Evolutionary conservation across 2,113 vertebrate species (phyloP), one percentile per base, ranked within the genome.

Genomic region (Anolis carolinensis): DNA sequence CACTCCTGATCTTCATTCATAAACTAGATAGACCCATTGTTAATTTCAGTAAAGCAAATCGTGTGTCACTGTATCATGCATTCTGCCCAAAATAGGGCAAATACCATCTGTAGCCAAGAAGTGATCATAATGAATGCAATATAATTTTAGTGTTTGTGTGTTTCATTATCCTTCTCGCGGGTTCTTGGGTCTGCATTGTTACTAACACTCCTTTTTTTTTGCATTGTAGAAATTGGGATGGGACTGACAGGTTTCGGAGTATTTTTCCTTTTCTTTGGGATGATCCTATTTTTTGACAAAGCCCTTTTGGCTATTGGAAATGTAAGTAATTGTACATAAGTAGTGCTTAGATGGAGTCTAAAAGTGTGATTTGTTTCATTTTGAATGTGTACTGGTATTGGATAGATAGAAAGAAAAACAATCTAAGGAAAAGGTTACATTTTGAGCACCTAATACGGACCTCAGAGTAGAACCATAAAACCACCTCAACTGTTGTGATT

Each of bases 261-360:
- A 86, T 99, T 99, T 93, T 99, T 99, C 95, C 97, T 99, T 67
- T 98, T 99, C 95, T 99, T 99, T 90, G 98, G 98, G 90, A 99
- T 99, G 98, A 98, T 99, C 92, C 98, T 99, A 74, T 99, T 99
- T 96, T 99, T 99, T 93, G 98, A 99, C 96, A 99, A 99, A 97
- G 98, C 98, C 23, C 97, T 99, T 68, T 95, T 99, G 94, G 98
- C 98, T 83, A 99, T 99, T 89, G 98, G 98, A 96, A 99, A 99
- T 87, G 98, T 99, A 94, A 98, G 98, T 97, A 77, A 34, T 84
- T 74, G 83, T 86, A 6, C 7, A 32, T 30, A 30, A 68, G 27
- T 73, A 48, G 44, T 14, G 5, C 62, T 21, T 67, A 27, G 18
- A 21, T 63, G 8, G 18, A 80, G 11, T 32, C 32, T 76, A 44